These are phyloP conservation scores for Corynorhinus townsendii DNA, from an alignment of 2,113 vertebrate genomes.

Conservation along the genomic window DNA sequence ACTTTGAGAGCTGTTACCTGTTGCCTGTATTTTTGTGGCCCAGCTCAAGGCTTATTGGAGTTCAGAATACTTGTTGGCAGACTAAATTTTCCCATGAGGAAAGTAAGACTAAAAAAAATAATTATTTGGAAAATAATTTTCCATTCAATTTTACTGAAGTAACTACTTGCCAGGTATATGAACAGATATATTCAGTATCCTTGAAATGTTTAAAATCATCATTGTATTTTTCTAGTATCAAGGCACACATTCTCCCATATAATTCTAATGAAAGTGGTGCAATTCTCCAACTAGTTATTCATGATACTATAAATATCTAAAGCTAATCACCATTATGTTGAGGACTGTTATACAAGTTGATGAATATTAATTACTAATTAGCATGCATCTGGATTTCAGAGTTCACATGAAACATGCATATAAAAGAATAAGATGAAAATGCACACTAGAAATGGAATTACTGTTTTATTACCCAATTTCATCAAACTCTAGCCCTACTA, in stretches of 20 bases:
- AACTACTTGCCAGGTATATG: neutral
- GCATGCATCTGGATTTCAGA: conserved; percentile 43
- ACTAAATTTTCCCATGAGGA: neutral
- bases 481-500: neutral
- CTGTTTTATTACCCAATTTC: conserved; percentile 18
- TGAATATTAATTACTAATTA: conserved; percentile 63
- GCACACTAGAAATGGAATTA: neutral
- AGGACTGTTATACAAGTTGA: conserved; percentile 48
- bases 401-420: conserved; percentile 13
- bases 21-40: neutral
- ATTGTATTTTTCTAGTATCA: neutral
- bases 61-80: neutral
- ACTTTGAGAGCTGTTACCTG: neutral
- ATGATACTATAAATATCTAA: conserved; percentile 54
- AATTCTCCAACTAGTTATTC: conserved; percentile 42
- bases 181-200: neutral
- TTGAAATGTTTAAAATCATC: conserved; percentile 13
- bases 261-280: conserved; percentile 33
- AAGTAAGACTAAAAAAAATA: neutral
- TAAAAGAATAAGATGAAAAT: conserved; percentile 23
- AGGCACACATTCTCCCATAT: neutral
- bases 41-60: neutral
- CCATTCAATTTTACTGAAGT: neutral
- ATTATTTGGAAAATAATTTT: conserved; percentile 13
- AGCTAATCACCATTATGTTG: conserved; percentile 61